Evolutionary conservation across 2,797 vertebrate genomes (phyloP).

Genomic region (Trichosurus vulpecula): DNA sequence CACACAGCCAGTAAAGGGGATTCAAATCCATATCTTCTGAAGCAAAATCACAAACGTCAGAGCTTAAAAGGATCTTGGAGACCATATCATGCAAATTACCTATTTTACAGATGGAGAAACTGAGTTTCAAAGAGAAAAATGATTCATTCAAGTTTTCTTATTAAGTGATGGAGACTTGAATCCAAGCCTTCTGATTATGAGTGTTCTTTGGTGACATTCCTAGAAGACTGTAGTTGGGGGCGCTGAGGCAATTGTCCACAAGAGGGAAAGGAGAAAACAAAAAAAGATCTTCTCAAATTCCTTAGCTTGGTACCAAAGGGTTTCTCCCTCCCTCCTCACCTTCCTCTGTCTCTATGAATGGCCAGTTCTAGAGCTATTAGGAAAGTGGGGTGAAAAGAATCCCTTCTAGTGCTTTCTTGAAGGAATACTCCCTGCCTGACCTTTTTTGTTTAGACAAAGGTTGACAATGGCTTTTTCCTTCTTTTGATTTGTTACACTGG

Average conservation of each 20-base stretch:
- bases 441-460: neutral
- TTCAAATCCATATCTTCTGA: neutral
- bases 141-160: neutral
- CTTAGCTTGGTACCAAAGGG: neutral
- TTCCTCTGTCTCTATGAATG: neutral
- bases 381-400: neutral
- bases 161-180: neutral
- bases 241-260: neutral
- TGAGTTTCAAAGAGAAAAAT: neutral
- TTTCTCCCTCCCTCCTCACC: neutral
- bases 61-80: neutral
- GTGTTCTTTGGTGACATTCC: neutral
- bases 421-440: neutral
- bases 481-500: neutral
- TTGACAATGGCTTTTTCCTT: neutral
- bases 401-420: neutral
- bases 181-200: neutral
- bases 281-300: neutral
- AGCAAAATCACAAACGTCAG: neutral
- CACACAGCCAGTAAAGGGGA: neutral
- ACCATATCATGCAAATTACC: neutral
- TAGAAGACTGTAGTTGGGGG: neutral
- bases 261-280: neutral
- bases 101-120: neutral
- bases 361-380: neutral